Conservation (phyloP, 2,113 vertebrate genomes). For the Telmatochromis sp. region DNA sequence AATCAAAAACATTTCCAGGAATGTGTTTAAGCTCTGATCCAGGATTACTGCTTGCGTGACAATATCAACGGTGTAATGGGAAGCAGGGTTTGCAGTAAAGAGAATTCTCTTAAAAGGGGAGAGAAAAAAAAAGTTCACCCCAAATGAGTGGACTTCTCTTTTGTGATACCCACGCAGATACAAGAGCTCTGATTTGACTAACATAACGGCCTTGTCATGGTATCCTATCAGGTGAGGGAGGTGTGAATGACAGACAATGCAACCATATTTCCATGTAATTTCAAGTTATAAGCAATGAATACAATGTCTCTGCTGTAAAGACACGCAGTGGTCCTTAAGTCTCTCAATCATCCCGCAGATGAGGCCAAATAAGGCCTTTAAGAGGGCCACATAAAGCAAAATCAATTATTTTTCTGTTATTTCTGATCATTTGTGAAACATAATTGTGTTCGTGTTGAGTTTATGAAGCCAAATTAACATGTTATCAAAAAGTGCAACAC, state of each 20-base stretch:
- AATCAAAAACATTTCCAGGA: slow-evolving; percentile 2
- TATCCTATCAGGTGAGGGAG: neutral
- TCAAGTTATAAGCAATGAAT: neutral
- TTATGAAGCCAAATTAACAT: neutral
- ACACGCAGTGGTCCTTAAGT: neutral
- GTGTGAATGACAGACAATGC: neutral
- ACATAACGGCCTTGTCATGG: neutral
- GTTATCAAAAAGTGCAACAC: neutral
- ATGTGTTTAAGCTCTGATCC: neutral
- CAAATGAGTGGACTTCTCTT: neutral
- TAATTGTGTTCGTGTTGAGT: neutral
- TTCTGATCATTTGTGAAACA: neutral
- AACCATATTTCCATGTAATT: neutral
- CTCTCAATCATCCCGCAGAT: neutral
- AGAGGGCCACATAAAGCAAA: neutral
- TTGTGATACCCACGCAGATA: neutral
- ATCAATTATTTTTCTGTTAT: neutral
- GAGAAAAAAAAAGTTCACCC: neutral
- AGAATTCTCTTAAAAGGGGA: neutral
- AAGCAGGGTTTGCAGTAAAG: neutral
- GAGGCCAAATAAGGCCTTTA: neutral
- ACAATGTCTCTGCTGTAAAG: neutral
- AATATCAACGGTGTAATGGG: neutral
- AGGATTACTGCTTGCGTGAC: slow-evolving; percentile 27
- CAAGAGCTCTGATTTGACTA: neutral